These are phyloP conservation scores for Venustaconcha ellipsiformis DNA, from an alignment of 1,140 invertebrate species.

Conservation along the genomic window DNA sequence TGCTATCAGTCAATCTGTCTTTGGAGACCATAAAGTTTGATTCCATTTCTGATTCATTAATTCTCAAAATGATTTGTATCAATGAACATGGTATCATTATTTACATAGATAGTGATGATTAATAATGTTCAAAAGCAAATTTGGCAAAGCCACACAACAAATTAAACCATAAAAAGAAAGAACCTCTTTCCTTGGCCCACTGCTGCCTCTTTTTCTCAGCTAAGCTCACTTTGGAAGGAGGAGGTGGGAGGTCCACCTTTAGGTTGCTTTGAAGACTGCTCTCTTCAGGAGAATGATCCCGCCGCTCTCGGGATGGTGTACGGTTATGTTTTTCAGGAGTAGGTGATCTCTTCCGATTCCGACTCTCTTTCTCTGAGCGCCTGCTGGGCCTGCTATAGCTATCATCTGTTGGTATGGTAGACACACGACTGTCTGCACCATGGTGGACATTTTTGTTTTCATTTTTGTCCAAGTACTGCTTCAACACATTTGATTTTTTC, in stretches of 20 bases:
- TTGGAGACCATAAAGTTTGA: too few relatives aligned
- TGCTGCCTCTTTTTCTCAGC: conserved; percentile 64
- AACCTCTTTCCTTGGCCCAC: conserved; percentile 66
- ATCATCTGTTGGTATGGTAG: conserved; percentile 22
- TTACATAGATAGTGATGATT: too few relatives aligned
- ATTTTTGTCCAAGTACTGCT: conserved; percentile 3
- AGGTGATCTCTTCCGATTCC: conserved; percentile 9
- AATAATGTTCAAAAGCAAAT: too few relatives aligned
- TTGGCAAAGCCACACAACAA: not conserved
- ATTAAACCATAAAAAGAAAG: not conserved
- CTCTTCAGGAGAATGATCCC: conserved; percentile 1
- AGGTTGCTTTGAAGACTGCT: too few relatives aligned
- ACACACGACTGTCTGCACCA: not conserved
- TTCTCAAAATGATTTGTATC: too few relatives aligned
- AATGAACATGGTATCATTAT: too few relatives aligned
- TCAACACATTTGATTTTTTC: conserved; percentile 9
- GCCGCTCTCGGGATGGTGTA: conserved; percentile 16
- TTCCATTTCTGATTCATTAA: too few relatives aligned
- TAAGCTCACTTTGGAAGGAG: conserved; percentile 37
- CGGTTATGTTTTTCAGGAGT: conserved; percentile 10
- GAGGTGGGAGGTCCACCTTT: not conserved
- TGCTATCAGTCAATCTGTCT: too few relatives aligned
- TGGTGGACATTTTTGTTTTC: not conserved
- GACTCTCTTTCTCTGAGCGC: conserved; percentile 10
- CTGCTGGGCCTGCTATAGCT: conserved; percentile 18